Evolutionary conservation across 2,888 invertebrate species (phyloP), one percentile per base, ranked within the genome.

Genomic region (Pycnomerus fuliginosus): DNA sequence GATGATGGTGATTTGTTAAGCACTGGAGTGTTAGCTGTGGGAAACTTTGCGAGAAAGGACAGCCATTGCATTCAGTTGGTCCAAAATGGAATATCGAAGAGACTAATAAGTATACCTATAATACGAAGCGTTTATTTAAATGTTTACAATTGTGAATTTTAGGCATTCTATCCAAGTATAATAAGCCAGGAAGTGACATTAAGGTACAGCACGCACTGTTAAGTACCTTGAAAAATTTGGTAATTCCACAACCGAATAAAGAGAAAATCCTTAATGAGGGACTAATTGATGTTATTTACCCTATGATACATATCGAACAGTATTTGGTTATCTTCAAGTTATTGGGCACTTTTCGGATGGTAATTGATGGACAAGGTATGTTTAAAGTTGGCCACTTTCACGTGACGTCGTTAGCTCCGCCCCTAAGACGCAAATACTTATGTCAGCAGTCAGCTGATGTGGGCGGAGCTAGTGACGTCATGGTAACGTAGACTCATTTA

Each of bases 1-100:
- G 71, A 77, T 13, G 84, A 88, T 65, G 80, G 82, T 48, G 87
- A 89, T 67, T 74, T 94, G 13, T 76, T 88, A 61, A 82, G 85
- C n/a, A 87, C 91, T 0, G 91, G 88, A 0, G 84, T 91, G 2
- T 74, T 93, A 50, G 90, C 91, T 0, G 78, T 93, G 53, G 93
- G 91, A 1, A 94, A 94, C 75, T 93, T 94, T 71, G 93, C 93
- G 0, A 76, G 93, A 27, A 86, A 86, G 53, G 93, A 94, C 65
- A 80, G 80, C 24, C 87, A 92, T 67, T 93, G 94, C 67, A 80
- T 83, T 32, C 80, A 85, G 48, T 87, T 94, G 84, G 90, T 91
- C 59, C 77, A 84, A 37, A 80, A 83, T 55, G 85, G 86, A 16
- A 81, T 91, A 31, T 85, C 85, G 64, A 82, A 84, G 59, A 85